Evolutionary conservation across 2,797 vertebrate species (phyloP).

Genomic region (Diglossa cyanea): DNA sequence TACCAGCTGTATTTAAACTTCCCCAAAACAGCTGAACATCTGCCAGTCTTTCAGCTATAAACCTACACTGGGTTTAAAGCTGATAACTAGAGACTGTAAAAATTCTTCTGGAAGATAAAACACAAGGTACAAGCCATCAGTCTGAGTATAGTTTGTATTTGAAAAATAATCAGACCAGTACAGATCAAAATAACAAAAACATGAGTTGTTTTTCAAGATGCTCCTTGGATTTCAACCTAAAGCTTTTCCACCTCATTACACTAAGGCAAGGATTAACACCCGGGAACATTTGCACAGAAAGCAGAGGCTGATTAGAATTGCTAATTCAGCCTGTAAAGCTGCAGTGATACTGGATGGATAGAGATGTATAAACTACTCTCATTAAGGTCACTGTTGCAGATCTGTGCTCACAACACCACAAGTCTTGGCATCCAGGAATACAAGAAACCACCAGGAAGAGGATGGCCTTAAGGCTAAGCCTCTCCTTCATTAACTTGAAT

Average conservation of each 20-base stretch:
- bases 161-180: neutral
- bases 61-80: neutral
- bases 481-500: slow-evolving; percentile 18
- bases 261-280: neutral
- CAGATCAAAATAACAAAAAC: neutral
- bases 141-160: neutral
- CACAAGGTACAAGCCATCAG: neutral
- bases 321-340: neutral
- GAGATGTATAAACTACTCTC: neutral
- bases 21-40: neutral
- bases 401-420: neutral
- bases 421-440: neutral
- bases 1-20: slow-evolving; percentile 5
- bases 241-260: neutral
- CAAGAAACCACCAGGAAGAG: slow-evolving; percentile 18
- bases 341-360: neutral
- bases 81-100: slow-evolving; percentile 2
- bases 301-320: slow-evolving; percentile 7
- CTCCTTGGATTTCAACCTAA: neutral
- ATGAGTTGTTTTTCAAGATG: neutral
- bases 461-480: slow-evolving; percentile 11
- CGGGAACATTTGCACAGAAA: neutral
- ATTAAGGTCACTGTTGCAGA: neutral
- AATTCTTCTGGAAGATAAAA: slow-evolving; percentile 10
- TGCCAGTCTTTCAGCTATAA: neutral